These are phyloP conservation scores for Meloe dianella DNA, from an alignment of 2,888 invertebrate species.

Conservation along the genomic window DNA sequence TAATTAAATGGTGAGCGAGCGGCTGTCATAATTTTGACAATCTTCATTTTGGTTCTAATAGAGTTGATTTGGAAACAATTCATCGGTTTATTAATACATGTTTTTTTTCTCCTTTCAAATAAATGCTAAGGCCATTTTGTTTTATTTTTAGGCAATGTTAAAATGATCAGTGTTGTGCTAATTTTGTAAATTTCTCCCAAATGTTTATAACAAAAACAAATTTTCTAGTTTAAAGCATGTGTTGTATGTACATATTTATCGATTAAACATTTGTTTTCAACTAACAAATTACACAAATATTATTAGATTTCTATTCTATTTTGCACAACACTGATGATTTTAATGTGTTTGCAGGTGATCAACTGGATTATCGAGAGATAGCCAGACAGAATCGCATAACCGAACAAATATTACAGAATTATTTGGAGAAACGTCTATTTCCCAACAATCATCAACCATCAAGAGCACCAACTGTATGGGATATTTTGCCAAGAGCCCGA, in stretches of 20 bases:
- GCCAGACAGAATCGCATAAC: constrained; percentile 79
- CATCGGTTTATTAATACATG: neutral
- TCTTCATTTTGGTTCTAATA: neutral
- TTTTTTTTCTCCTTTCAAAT: neutral
- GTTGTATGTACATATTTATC: constrained; percentile 14
- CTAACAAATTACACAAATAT: neutral
- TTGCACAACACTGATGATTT: constrained; percentile 36
- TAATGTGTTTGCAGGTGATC: constrained; percentile 45
- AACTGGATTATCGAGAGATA: constrained; percentile 64
- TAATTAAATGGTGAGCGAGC: neutral
- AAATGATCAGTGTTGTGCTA: constrained; percentile 33
- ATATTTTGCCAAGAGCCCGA: constrained; percentile 65
- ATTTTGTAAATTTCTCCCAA: neutral
- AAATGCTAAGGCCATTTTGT: constrained; percentile 1
- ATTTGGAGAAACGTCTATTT: constrained; percentile 72
- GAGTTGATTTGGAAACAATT: neutral
- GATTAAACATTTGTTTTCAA: neutral
- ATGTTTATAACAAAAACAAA: neutral
- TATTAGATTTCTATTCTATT: neutral
- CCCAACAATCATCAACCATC: constrained; percentile 60
- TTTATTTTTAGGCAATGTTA: constrained; percentile 17
- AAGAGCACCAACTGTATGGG: constrained; percentile 68
- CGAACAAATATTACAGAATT: constrained; percentile 76
- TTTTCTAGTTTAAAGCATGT: constrained; percentile 22
- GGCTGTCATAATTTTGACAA: neutral